Conservation (phyloP, 2,888 invertebrate genomes). For the Caprella mutica region DNA sequence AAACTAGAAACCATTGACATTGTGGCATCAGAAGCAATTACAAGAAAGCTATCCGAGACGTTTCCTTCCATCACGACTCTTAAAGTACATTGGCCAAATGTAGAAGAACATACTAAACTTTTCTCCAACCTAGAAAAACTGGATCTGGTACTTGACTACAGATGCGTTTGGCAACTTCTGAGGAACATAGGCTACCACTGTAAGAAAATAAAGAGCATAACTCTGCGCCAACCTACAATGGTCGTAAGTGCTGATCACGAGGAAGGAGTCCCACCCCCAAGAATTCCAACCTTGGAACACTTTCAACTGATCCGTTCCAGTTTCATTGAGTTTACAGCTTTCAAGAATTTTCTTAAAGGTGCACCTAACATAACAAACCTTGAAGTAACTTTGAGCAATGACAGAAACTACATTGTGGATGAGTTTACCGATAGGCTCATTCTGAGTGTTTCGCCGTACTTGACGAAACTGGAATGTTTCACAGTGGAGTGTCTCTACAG, state of each 20-base stretch:
- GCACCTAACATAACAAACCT: constrained; percentile 14
- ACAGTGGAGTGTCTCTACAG: constrained; percentile 27
- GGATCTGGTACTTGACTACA: constrained; percentile 27
- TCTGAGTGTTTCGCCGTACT: constrained; percentile 7
- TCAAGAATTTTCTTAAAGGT: constrained; percentile 14
- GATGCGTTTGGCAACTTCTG: constrained; percentile 25
- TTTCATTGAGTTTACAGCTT: constrained; percentile 29
- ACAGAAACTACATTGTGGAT: constrained; percentile 27
- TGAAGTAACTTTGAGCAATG: constrained; percentile 21
- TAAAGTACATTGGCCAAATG: constrained; percentile 16
- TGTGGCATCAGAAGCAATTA: constrained; percentile 13
- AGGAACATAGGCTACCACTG: constrained; percentile 15
- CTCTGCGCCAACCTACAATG: constrained; percentile 23
- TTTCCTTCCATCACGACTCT: constrained; percentile 13
- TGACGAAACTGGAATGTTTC: constrained; percentile 21
- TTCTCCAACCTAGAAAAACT: constrained; percentile 18
- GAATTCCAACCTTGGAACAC: constrained; percentile 9
- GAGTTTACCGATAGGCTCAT: constrained; percentile 23
- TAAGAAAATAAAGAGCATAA: constrained; percentile 13
- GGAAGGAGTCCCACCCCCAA: constrained; percentile 5
- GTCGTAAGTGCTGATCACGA: constrained; percentile 17
- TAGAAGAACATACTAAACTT: constrained; percentile 11
- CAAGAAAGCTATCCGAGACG: constrained; percentile 1
- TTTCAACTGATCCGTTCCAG: constrained; percentile 27
- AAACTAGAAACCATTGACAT: constrained; percentile 17